Base-by-base conservation (phyloP, 2,113 vertebrate species). In the Marmota flaviventris region DNA sequence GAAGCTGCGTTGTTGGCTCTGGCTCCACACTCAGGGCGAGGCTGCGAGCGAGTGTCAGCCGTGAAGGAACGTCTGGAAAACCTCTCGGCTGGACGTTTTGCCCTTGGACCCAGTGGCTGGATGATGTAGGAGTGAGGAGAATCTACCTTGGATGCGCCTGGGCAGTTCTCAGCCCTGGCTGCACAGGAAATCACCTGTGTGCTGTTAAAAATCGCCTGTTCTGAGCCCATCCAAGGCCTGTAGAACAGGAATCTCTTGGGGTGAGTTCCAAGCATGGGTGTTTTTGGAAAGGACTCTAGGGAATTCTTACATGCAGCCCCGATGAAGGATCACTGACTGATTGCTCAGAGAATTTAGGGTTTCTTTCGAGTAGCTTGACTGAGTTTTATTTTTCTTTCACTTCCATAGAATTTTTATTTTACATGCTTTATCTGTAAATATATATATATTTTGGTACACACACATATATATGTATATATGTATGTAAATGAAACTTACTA, bases 31-130 rank as follows among this genome's bases (percentile, higher is more conserved):
- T 93, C 70, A 45, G 94, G 96, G 92, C 16, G 76, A 97, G 95
- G 89, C 70, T 94, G 65, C 78, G 70, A 97, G 91, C 76, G 97
- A 98, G 82, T 48, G 69, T 84, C 93, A 63, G 58, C 58, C 1
- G 0, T 97, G 95, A 96, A 98, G 16, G 18, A 97, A 87, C 17
- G 95, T 97, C 98, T 98, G 98, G 97, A 98, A 98, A 98, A 95
- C 84, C 79, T 98, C 90, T 97, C 37, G 1, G 34, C 69, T 95
- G 86, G 67, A 45, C 53, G 78, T 96, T 96, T 97, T 70, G 79
- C 84, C 83, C 58, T 13, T 76, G 76, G 89, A 17, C 39, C 45
- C 48, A 56, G 51, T 95, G 78, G 93, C 53, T 96, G 56, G 77
- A 91, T 92, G 89, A 0, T 85, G 48, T 89, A 95, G 39, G 81